Percentiles rank a stretch among this genome's conserved stretches.
Conservation (phyloP, 2,113 vertebrate species). For the Hypanus sabinus region DNA sequence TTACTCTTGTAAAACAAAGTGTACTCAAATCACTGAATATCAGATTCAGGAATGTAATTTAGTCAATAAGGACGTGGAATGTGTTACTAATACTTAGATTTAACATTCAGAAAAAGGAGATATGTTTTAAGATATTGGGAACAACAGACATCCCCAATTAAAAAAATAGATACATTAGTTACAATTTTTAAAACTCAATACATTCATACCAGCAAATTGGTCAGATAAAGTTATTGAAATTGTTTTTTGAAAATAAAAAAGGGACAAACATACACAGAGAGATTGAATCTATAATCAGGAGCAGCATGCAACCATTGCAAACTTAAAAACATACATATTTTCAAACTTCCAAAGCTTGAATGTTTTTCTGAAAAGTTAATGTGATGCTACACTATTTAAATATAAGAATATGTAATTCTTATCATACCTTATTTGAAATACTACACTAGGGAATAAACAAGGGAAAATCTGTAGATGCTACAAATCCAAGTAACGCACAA, state of each 20-base stretch:
- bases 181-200: not conserved
- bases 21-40: not conserved
- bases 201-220: not conserved
- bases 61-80: not conserved
- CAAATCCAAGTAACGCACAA: no score
- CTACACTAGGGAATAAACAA: no score
- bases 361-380: not conserved
- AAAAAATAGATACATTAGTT: not conserved
- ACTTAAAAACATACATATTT: no score
- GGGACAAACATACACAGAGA: no score
- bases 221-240: not conserved
- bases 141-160: not conserved
- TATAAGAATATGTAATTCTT: not conserved
- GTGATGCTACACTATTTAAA: not conserved
- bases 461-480: no score
- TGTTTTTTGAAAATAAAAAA: not conserved
- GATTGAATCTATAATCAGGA: no score
- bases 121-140: not conserved
- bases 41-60: not conserved
- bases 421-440: no score
- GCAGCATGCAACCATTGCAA: no score
- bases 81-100: not conserved
- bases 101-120: not conserved
- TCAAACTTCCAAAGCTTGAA: no score
- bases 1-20: not conserved